Percentiles rank a stretch among this genome's conserved stretches.
These are phyloP conservation scores for Brachionichthys hirsutus DNA, from an alignment of 2,113 vertebrate species.

Conservation along the genomic window DNA sequence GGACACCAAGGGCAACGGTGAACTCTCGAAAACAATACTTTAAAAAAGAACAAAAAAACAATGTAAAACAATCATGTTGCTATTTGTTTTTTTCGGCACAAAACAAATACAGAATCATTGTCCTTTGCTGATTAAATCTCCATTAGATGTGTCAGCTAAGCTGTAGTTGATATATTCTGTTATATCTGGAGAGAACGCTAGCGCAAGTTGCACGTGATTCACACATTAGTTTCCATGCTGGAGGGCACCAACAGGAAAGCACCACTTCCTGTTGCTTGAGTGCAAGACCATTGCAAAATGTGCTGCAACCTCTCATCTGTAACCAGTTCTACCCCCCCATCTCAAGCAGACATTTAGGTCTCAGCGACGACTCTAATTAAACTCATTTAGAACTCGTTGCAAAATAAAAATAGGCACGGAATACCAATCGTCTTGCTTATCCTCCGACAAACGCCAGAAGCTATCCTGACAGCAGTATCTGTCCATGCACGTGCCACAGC, in stretches of 20 bases:
- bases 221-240: too few relatives aligned
- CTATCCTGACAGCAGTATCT: conserved; percentile 36
- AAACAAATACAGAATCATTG: not conserved
- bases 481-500: conserved; percentile 55
- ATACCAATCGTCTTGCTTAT: conserved; percentile 52
- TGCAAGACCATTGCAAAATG: not conserved
- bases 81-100: not conserved
- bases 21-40: not conserved
- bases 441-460: accelerated
- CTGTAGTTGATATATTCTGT: not conserved
- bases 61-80: not conserved
- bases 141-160: not conserved
- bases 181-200: not conserved
- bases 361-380: too few relatives aligned
- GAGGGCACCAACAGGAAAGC: conserved; percentile 37
- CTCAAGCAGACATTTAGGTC: too few relatives aligned
- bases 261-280: conserved; percentile 27
- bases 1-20: not conserved
- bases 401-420: not conserved
- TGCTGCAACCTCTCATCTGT: not conserved
- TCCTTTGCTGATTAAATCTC: not conserved
- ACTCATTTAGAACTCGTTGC: too few relatives aligned
- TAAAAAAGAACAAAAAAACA: conserved; percentile 10
- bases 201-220: not conserved
- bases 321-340: too few relatives aligned